Percentiles rank a stretch among this genome's conserved stretches.
These are phyloP conservation scores for Daktulosphaira vitifoliae DNA, from an alignment of 1,140 invertebrate species.

Conservation along the genomic window DNA sequence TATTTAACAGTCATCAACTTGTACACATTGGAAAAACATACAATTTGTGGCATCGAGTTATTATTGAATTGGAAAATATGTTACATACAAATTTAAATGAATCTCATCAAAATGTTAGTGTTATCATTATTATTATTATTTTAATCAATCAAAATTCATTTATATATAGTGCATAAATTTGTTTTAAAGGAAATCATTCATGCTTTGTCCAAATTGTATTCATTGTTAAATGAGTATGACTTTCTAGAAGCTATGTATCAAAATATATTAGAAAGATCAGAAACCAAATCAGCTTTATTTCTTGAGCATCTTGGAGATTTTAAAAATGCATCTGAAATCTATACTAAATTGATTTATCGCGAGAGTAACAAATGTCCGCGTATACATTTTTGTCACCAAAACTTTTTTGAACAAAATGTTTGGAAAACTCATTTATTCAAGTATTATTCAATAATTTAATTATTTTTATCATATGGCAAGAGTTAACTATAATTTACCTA, in stretches of 20 bases:
- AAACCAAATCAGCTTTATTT: neutral
- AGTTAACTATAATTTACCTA: too few species aligned
- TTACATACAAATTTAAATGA: neutral
- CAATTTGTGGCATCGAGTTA: constrained; percentile 13
- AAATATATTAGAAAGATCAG: neutral
- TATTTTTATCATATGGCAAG: too few species aligned
- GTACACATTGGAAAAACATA: constrained; percentile 7
- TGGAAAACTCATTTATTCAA: neutral
- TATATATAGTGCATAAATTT: neutral
- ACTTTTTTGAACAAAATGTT: neutral
- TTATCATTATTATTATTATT: too few species aligned
- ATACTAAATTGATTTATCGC: neutral
- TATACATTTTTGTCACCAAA: neutral
- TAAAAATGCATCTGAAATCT: constrained; percentile 2
- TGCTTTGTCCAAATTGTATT: constrained; percentile 14
- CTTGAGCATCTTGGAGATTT: constrained; percentile 14
- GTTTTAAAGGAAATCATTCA: constrained; percentile 3
- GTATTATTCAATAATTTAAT: too few species aligned
- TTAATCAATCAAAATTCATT: neutral
- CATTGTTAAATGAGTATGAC: constrained; percentile 5
- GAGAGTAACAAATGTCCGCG: neutral
- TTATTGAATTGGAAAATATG: constrained; percentile 12
- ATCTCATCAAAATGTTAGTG: constrained; percentile 9
- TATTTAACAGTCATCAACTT: neutral
- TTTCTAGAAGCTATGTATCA: constrained; percentile 1